Percentiles rank a stretch among this genome's conserved stretches.
phyloP scores from a whole-genome alignment of 2,888 invertebrate species.

The Netelia melanura region DNA sequence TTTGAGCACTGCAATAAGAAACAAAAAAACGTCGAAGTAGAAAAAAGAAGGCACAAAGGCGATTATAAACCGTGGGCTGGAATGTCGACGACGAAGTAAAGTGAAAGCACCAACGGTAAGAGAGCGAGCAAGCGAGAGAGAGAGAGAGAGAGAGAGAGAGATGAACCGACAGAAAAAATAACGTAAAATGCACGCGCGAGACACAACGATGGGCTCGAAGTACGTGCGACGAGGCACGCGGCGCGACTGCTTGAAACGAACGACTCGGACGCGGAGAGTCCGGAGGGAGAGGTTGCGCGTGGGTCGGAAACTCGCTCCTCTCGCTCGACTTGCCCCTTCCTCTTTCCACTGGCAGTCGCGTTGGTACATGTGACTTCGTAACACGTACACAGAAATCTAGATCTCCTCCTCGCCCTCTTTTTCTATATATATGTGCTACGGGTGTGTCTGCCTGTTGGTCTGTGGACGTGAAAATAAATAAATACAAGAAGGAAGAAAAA shows the following conservation, averaged over 20 bases:
- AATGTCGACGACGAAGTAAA: not conserved
- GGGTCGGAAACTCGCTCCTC: conserved; percentile 63
- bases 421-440: conserved; percentile 5
- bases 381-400: not conserved
- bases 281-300: conserved; percentile 67
- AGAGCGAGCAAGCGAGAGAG: not conserved
- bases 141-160: not conserved
- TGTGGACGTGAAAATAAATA: conserved; percentile 45
- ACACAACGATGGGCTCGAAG: conserved; percentile 54
- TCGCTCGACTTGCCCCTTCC: conserved; percentile 14
- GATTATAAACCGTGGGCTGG: conserved; percentile 31
- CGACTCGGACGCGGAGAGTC: conserved; percentile 64
- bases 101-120: not conserved
- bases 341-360: not conserved
- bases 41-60: conserved; percentile 33
- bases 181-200: conserved; percentile 41
- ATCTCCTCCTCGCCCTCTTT: not conserved
- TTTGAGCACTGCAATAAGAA: conserved; percentile 93
- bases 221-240: conserved; percentile 70
- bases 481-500: conserved; percentile 31
- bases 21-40: conserved; percentile 35
- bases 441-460: conserved; percentile 44
- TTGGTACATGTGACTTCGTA: not conserved
- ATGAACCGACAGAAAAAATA: conserved; percentile 15
- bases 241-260: conserved; percentile 70